Conservation (phyloP, 2,888 invertebrate species). For the Cylloceria caligata region DNA sequence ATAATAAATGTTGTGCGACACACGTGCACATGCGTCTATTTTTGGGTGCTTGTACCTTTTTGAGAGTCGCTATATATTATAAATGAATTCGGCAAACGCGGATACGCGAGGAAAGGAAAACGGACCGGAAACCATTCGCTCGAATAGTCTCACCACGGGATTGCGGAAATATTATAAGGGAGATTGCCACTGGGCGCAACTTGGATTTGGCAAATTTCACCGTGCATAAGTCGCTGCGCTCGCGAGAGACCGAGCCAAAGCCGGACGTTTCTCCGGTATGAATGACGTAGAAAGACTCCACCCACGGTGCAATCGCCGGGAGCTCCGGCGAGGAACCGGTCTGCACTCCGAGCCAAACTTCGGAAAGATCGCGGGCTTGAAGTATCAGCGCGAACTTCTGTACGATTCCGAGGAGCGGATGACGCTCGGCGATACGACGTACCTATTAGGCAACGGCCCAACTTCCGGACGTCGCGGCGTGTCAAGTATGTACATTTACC, state of each 20-base stretch:
- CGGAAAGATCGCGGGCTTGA: slow-evolving; percentile 51
- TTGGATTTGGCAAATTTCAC: slow-evolving; percentile 44
- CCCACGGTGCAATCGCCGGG: slow-evolving; percentile 66
- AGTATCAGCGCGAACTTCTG: slow-evolving; percentile 47
- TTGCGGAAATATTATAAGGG: slow-evolving; percentile 74
- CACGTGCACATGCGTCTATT: slow-evolving; percentile 6
- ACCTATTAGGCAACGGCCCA: no score
- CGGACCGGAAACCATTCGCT: slow-evolving; percentile 73
- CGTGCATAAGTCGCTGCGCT: slow-evolving; percentile 26
- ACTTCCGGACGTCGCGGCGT: slow-evolving; percentile 30
- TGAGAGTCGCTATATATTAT: slow-evolving; percentile 41
- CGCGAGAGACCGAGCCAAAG: slow-evolving; percentile 7
- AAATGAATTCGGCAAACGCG: slow-evolving; percentile 65
- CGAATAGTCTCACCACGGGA: slow-evolving; percentile 67
- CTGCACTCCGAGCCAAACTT: slow-evolving; percentile 65
- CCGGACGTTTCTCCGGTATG: slow-evolving; percentile 55
- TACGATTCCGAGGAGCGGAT: background rate
- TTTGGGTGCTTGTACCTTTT: slow-evolving; percentile 40
- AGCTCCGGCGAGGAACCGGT: slow-evolving; percentile 39
- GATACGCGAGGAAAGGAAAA: slow-evolving; percentile 51
- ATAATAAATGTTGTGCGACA: slow-evolving; percentile 60
- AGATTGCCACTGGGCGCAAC: slow-evolving; percentile 28
- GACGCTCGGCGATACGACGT: background rate
- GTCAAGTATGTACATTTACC: background rate
- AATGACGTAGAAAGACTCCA: slow-evolving; percentile 65